A percentile compares a stretch with the other conserved stretches of the same genome.
Evolutionary conservation across 2,113 vertebrate genomes (phyloP).

Genomic region (Elephantulus edwardii): DNA sequence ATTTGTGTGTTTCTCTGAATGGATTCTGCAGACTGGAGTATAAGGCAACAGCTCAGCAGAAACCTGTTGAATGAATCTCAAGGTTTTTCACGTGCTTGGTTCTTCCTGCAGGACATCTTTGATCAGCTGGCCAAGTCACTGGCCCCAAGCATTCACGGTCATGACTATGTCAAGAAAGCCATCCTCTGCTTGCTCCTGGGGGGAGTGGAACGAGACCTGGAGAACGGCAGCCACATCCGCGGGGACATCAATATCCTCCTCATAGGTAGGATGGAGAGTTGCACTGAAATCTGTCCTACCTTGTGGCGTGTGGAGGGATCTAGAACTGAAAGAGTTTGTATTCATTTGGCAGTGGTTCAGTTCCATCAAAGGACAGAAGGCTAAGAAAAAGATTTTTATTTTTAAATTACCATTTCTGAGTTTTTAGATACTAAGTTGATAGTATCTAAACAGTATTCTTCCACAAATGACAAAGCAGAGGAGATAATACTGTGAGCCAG

Average conservation of each 20-base stretch:
- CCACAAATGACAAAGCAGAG: background rate
- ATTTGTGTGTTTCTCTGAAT: background rate
- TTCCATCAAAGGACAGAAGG: background rate
- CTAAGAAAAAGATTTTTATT: background rate
- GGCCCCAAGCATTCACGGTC: slow-evolving; percentile 97
- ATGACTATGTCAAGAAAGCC: slow-evolving; percentile 97
- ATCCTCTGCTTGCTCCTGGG: slow-evolving; percentile 97
- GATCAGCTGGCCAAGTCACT: slow-evolving; percentile 92
- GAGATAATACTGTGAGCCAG: background rate
- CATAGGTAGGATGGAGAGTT: slow-evolving; percentile 86
- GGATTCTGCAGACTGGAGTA: background rate
- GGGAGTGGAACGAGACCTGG: slow-evolving; percentile 95
- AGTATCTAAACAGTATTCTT: background rate
- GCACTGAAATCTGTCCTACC: background rate
- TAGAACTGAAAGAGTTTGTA: background rate
- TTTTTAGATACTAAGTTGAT: too few species aligned
- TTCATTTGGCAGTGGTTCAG: background rate
- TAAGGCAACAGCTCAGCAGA: background rate
- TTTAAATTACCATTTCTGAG: slow-evolving; percentile 1
- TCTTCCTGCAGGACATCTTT: slow-evolving; percentile 89
- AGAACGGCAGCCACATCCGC: slow-evolving; percentile 94
- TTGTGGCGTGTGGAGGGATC: background rate
- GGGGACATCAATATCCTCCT: slow-evolving; percentile 98
- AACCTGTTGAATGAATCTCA: background rate
- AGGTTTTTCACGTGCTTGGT: background rate